Base-by-base conservation (phyloP, 2,797 vertebrate genomes). In the Furcifer pardalis region DNA sequence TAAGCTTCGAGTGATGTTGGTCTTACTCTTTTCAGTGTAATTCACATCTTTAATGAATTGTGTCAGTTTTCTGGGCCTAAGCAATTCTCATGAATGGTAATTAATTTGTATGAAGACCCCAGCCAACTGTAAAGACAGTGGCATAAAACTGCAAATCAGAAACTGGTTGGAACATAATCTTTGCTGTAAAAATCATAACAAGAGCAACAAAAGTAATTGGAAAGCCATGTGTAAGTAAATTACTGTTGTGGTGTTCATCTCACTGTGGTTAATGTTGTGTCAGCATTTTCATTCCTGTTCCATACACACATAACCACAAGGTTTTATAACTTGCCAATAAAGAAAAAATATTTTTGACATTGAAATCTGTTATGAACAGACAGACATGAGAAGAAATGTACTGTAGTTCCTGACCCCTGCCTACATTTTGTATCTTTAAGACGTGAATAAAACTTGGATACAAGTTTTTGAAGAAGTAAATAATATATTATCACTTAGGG, bases 181-280 rank as follows among this genome's bases (percentile, higher is more conserved):
- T 91, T 91, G 49, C 75, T 60, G 79, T 93, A 93, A 93, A 96
- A 93, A 86, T 87, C 27, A 89, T 93, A 94, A 93, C 87, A 94
- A 90, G 87, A 85, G 49, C 83, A 91, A 83, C 77, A 66, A 91
- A 94, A 91, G n/a, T 87, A 94, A 90, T 88, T 92, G 89, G 93
- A 94, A 93, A 87, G n/a, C 76, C 89, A 81, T 23, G 40, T 62
- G 82, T 79, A 92, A 89, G 92, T 93, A 94, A 93, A 94, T 92
- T 89, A 80, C 32, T 81, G 1, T 77, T 77, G 30, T 44, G 15
- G 19, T 84, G 72, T 84, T 86, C 79, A 81, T 84, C 76, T 88
- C 87, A 72, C 80, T 89, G 56, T 91, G 88, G 90, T 89, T 94
- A 94, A 94, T 90, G 42, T 87, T 87, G 84, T 89, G 62, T 92